Evolutionary conservation across 2,797 vertebrate genomes (phyloP).

Genomic region (Alectoris magna): DNA sequence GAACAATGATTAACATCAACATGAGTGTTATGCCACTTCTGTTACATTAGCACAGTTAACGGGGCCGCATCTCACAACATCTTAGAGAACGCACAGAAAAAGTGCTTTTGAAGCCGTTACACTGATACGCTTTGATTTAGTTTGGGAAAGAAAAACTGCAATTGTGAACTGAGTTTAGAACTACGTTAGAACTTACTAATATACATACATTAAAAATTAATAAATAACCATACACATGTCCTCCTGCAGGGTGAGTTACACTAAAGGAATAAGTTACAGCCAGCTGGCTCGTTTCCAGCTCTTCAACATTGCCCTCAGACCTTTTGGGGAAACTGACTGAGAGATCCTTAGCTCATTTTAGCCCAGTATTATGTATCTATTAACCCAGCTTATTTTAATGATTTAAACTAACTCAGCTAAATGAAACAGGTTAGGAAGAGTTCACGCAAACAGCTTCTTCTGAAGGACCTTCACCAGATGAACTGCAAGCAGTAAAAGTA

Average conservation of each 20-base stretch:
- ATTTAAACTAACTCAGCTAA: constrained; percentile 23
- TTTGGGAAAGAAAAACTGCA: not conserved
- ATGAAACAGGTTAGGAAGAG: constrained; percentile 35
- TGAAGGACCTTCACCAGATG: not conserved
- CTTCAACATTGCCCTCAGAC: constrained; percentile 17
- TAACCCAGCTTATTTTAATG: not conserved
- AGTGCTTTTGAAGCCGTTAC: not conserved
- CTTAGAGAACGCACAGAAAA: not conserved
- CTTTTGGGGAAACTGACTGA: not conserved
- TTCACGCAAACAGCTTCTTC: constrained; percentile 2
- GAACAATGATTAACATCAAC: not conserved
- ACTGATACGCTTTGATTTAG: not conserved
- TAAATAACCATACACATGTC: not conserved
- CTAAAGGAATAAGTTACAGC: not conserved
- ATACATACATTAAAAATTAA: not conserved
- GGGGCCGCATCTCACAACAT: not conserved
- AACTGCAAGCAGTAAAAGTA: not conserved
- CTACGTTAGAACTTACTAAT: not conserved
- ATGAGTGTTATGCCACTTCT: not conserved
- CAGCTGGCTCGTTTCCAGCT: constrained; percentile 27
- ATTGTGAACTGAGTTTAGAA: not conserved
- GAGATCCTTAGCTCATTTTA: not conserved
- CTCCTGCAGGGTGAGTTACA: not conserved
- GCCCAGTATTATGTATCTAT: not conserved
- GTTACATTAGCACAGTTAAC: not conserved